Base-by-base conservation (phyloP, 2,113 vertebrate species). In the Ceuthmochares aereus region DNA sequence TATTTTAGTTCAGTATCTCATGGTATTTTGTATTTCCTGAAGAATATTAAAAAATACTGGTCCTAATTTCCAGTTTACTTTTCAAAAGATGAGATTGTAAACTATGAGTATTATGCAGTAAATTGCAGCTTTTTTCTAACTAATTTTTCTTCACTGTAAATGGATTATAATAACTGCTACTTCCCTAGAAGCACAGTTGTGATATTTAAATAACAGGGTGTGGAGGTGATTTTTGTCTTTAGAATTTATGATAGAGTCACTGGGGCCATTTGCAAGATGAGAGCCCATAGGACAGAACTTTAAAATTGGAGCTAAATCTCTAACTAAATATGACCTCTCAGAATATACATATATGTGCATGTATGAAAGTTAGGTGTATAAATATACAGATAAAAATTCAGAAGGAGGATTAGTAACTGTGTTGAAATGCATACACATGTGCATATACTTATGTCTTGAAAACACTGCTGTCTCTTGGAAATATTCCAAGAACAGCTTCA, bases 401-500 rank as follows among this genome's bases (percentile, higher is more conserved):
- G 75, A 63, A 89, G 75, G n/a, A 82, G 6, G 8, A 74, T 34
- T n/a, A 49, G 29, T 25, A 86, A 59, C 21, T 69, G 25, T 51
- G 37, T 66, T 8, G 4, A 88, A 93, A 77, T 42, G 7, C 54
- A 84, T 72, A 36, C 18, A 47, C 20, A 22, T 2, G 17, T 52
- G 49, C 37, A 73, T 10, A 34, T 32, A 43, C 4, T 14, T 54
- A 55, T 56, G 37, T 82, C 63, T 22, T 75, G 51, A 92, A 93
- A 92, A 86, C 60, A 83, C 30, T 88, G 20, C 52, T 64, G 47
- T 63, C 68, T 77, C 47, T 74, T 96, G 89, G 87, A 93, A 96
- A 55, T 20, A 26, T 34, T 36, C 78, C 66, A 95, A 94, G 51
- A 69, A 54, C 9, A 52, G 26, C 42, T 88, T 90, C 60, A 90